Evolutionary conservation across 2,797 vertebrate species (phyloP).

Genomic region (Poeciliopsis presidionis): DNA sequence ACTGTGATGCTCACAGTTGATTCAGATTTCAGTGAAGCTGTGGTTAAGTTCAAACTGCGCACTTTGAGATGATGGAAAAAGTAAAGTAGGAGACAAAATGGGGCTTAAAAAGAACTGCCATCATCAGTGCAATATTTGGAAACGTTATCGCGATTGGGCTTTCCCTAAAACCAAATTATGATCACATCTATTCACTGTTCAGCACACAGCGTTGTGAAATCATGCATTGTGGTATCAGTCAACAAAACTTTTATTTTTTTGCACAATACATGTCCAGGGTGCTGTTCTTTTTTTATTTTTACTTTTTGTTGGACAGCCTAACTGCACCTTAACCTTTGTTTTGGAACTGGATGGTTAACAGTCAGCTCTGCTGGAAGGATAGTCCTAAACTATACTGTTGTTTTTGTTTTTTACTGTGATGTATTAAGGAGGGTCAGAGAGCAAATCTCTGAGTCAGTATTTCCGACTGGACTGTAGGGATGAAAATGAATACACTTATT

Average conservation of each 20-base stretch:
- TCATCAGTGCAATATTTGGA: neutral
- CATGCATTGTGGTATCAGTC: neutral
- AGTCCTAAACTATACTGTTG: neutral
- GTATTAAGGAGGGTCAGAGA: neutral
- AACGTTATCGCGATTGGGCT: neutral
- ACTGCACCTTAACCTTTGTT: constrained; percentile 1
- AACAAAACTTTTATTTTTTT: too few relatives aligned
- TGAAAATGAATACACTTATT: neutral
- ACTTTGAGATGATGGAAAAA: neutral
- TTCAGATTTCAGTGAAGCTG: neutral
- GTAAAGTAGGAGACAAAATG: neutral
- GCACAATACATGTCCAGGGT: too few relatives aligned
- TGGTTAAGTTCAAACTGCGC: neutral
- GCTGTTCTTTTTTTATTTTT: neutral
- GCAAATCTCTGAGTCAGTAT: neutral
- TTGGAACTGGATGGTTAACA: neutral
- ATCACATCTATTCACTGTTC: neutral
- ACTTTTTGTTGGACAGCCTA: neutral
- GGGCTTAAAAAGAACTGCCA: neutral
- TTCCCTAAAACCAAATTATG: neutral
- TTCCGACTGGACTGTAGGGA: neutral
- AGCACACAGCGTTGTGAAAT: neutral
- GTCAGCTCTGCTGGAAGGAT: neutral
- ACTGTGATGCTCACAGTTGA: neutral
- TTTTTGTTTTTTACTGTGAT: neutral